Conservation (phyloP, 2,888 invertebrate species). For the Pammene fasciana region DNA sequence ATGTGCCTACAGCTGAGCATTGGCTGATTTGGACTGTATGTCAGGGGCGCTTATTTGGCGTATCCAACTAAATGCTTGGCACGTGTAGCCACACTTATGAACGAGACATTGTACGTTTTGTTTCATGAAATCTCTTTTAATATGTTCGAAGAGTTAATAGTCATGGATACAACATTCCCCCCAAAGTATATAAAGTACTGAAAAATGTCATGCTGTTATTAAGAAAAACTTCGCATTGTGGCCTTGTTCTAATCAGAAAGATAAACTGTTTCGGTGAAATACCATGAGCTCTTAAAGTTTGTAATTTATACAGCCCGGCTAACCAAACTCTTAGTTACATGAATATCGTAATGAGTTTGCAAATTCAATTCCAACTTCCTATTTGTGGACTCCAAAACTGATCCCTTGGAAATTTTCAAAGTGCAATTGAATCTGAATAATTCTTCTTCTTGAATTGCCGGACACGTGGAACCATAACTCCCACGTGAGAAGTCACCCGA, state of each 20-base stretch:
- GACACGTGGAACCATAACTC: neutral
- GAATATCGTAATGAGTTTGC: constrained; percentile 32
- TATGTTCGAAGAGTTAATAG: neutral
- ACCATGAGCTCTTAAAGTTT: constrained; percentile 18
- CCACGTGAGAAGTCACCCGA: constrained; percentile 7
- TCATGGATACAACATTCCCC: neutral
- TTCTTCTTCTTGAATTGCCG: constrained; percentile 5
- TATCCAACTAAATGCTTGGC: constrained; percentile 49
- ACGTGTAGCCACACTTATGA: constrained; percentile 54
- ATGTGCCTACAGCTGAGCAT: constrained; percentile 41
- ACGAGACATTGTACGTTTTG: constrained; percentile 21
- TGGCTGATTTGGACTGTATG: constrained; percentile 52
- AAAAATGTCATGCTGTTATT: neutral
- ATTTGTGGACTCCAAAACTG: constrained; percentile 2
- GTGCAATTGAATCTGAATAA: constrained; percentile 9
- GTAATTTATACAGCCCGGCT: constrained; percentile 19
- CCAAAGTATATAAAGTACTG: neutral
- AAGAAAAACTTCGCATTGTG: neutral
- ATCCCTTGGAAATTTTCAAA: constrained; percentile 12
- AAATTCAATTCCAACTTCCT: constrained; percentile 30
- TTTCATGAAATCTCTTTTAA: neutral
- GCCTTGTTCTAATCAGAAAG: neutral
- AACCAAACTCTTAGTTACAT: constrained; percentile 22
- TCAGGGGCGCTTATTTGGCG: constrained; percentile 66
- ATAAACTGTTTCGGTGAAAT: constrained; percentile 1